These are phyloP conservation scores for Acanthosepion pharaonis DNA, from an alignment of 2,888 invertebrate genomes.

Conservation along the genomic window DNA sequence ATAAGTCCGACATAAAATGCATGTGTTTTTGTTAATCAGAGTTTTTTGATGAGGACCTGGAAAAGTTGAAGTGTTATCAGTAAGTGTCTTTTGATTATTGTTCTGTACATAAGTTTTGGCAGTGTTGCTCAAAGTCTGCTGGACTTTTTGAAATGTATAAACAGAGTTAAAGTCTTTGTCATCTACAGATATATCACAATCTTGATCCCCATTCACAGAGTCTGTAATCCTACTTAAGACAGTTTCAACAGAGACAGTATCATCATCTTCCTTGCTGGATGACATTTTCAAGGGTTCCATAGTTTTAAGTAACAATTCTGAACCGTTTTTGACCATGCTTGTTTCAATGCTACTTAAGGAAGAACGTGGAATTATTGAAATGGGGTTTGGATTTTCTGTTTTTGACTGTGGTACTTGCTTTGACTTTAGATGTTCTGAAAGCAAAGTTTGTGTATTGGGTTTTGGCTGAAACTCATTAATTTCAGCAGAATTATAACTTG, in stretches of 20 bases:
- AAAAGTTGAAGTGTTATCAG: not conserved
- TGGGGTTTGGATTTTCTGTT: not conserved
- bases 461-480: not conserved
- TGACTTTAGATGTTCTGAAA: not conserved
- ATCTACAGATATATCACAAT: not conserved
- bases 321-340: not conserved
- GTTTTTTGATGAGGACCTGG: not conserved
- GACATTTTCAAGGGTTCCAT: not conserved
- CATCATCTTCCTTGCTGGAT: not conserved
- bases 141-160: not conserved
- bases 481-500: not conserved
- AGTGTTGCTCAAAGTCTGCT: not conserved
- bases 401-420: not conserved
- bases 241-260: not conserved
- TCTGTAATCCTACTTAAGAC: not conserved
- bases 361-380: not conserved
- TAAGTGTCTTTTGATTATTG: not conserved
- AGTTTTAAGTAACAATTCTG: not conserved
- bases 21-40: not conserved
- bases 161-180: not conserved
- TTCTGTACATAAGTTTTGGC: not conserved
- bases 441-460: not conserved
- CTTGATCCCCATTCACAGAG: not conserved
- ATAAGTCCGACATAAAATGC: conserved; percentile 33
- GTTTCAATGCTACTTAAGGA: not conserved